phyloP scores from a whole-genome alignment of 2,888 invertebrate species.

The Brachyptera putata region DNA sequence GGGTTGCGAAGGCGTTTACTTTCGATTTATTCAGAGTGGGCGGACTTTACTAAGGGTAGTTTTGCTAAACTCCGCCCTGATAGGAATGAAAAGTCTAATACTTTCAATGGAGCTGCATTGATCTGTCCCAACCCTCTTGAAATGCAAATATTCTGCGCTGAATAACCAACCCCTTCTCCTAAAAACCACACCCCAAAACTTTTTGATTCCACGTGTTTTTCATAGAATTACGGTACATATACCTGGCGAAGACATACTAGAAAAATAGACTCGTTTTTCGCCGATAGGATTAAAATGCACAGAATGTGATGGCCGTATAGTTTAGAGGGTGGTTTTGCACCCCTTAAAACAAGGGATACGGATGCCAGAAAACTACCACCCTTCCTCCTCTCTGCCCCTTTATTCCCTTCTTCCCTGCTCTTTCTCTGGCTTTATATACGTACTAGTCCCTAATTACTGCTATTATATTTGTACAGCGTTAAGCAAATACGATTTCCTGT shows the following conservation, averaged over 20 bases:
- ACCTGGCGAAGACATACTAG: slow-evolving; percentile 19
- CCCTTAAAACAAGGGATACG: slow-evolving; percentile 4
- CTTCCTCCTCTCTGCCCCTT: not conserved
- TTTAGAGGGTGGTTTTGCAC: slow-evolving; percentile 4
- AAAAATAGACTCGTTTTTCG: slow-evolving; percentile 11
- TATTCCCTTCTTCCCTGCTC: not conserved
- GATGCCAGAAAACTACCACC: slow-evolving; percentile 4
- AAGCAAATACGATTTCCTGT: slow-evolving; percentile 21
- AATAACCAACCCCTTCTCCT: not conserved
- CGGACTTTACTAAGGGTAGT: slow-evolving; percentile 20
- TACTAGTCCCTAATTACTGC: slow-evolving; percentile 12
- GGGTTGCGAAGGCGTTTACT: slow-evolving; percentile 27
- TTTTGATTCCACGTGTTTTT: slow-evolving; percentile 32
- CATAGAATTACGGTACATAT: no score
- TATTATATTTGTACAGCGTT: slow-evolving; percentile 20
- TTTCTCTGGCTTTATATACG: not conserved
- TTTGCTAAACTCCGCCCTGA: slow-evolving; percentile 1
- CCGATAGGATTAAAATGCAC: slow-evolving; percentile 9
- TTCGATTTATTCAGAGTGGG: slow-evolving; percentile 13
- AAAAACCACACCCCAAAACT: slow-evolving; percentile 32
- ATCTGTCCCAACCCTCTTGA: slow-evolving; percentile 19
- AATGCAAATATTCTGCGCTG: slow-evolving; percentile 7
- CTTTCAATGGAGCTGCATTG: slow-evolving; percentile 22
- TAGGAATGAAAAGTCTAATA: slow-evolving; percentile 12
- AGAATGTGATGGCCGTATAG: slow-evolving; percentile 3